Conservation (phyloP, 2,113 vertebrate genomes). For the Brachyistius frenatus region DNA sequence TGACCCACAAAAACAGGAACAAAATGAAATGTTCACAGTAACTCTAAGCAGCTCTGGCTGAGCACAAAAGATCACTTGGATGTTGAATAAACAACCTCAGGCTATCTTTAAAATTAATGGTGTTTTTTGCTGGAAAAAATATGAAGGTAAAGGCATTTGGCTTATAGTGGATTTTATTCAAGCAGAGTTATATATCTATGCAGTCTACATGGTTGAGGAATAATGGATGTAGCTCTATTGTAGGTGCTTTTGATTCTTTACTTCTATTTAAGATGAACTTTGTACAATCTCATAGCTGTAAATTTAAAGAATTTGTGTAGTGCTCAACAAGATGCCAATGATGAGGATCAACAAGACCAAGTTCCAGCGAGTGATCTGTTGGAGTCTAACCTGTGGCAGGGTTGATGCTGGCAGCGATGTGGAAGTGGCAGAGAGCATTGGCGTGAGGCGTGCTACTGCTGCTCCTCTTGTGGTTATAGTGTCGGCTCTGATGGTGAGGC, state of each 20-base stretch:
- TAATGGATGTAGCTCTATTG: background rate
- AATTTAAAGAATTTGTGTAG: background rate
- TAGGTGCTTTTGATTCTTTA: too few relatives aligned
- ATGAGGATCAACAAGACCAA: background rate
- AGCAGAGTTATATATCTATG: background rate
- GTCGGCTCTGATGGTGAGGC: constrained; percentile 89
- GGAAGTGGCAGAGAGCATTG: constrained; percentile 97
- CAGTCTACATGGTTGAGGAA: background rate
- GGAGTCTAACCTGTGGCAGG: constrained; percentile 88
- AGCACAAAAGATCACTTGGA: constrained; percentile 27
- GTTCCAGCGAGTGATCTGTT: background rate
- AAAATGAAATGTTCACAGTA: constrained; percentile 39
- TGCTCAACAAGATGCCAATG: background rate
- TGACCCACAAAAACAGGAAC: constrained; percentile 25
- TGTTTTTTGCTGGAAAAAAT: background rate
- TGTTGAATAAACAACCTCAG: constrained; percentile 46
- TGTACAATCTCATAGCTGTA: constrained; percentile 7
- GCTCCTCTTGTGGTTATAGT: constrained; percentile 88
- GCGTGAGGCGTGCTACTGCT: constrained; percentile 85
- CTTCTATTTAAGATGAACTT: background rate
- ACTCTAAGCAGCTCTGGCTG: constrained; percentile 8
- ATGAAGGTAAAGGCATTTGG: constrained; percentile 22
- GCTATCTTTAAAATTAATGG: constrained; percentile 25
- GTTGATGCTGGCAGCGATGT: constrained; percentile 99
- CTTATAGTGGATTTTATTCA: constrained; percentile 21